Percentiles rank a stretch among this genome's conserved stretches.
Evolutionary conservation across 1,140 invertebrate genomes (phyloP).

Genomic region (Eurosta solidaginis): DNA sequence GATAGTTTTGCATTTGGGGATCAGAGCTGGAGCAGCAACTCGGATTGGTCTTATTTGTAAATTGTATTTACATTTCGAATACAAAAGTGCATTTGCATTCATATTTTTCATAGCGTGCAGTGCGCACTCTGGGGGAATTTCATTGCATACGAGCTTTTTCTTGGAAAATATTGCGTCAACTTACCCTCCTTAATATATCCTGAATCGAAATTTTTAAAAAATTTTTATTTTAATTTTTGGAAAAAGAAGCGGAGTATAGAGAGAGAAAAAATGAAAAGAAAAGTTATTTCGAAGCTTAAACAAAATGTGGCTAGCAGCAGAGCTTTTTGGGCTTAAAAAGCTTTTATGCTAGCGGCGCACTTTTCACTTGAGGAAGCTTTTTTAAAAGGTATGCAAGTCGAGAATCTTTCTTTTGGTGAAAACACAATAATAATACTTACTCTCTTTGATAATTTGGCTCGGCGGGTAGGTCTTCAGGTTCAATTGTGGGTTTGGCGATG

Average conservation of each 20-base stretch:
- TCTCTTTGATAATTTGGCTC: slow-evolving; percentile 78
- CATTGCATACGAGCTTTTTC: neutral
- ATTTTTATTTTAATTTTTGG: slow-evolving; percentile 1
- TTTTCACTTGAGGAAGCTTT: neutral
- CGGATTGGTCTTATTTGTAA: slow-evolving; percentile 29
- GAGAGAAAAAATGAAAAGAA: slow-evolving; percentile 15
- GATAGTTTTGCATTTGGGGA: neutral
- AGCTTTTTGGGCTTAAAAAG: neutral
- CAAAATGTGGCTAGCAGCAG: too few relatives aligned
- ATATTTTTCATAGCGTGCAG: neutral
- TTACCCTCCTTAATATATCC: slow-evolving; percentile 61
- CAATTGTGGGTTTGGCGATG: slow-evolving; percentile 52
- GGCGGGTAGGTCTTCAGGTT: slow-evolving; percentile 76
- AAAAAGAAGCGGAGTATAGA: slow-evolving; percentile 4
- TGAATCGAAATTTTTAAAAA: slow-evolving; percentile 36
- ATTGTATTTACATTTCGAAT: slow-evolving; percentile 18
- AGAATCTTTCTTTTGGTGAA: neutral
- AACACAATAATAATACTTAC: slow-evolving; percentile 65
- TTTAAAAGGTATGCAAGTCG: neutral
- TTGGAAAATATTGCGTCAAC: slow-evolving; percentile 37
- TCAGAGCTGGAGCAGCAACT: neutral
- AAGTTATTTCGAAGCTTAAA: slow-evolving; percentile 15
- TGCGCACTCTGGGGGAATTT: neutral
- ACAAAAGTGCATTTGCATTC: slow-evolving; percentile 17
- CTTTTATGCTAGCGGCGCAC: neutral